These are phyloP conservation scores for Trichopoda pennipes DNA, from an alignment of 2,888 invertebrate species.

Conservation along the genomic window DNA sequence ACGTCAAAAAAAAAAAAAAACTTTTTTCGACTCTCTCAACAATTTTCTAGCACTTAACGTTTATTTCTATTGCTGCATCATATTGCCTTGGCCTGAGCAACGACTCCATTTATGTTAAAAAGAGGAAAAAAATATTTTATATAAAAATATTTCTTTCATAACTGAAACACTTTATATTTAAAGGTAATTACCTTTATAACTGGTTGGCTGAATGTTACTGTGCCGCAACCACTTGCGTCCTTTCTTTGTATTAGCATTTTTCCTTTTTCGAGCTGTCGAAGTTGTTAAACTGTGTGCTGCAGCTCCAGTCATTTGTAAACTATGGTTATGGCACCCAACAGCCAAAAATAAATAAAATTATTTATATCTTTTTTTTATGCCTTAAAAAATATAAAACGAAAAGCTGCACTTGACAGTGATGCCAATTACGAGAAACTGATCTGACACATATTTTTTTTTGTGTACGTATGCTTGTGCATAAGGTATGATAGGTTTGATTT, in stretches of 20 bases:
- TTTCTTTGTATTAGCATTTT: not conserved
- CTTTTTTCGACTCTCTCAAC: constrained; percentile 32
- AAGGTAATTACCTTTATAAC: constrained; percentile 65
- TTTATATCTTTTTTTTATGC: not conserved
- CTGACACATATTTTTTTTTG: constrained; percentile 20
- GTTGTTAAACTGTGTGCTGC: constrained; percentile 59
- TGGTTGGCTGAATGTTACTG: constrained; percentile 49
- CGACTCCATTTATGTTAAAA: constrained; percentile 13
- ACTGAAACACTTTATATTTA: constrained; percentile 59
- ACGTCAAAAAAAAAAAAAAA: constrained; percentile 46
- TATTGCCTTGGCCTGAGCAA: constrained; percentile 14
- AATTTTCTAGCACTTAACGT: constrained; percentile 64
- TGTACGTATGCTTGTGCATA: not conserved
- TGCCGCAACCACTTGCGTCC: constrained; percentile 34
- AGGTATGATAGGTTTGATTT: not conserved
- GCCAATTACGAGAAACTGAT: constrained; percentile 41
- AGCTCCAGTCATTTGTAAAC: constrained; percentile 60
- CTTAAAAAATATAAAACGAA: not conserved
- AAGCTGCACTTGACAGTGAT: constrained; percentile 43
- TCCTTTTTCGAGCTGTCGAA: constrained; percentile 38
- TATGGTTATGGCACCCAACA: constrained; percentile 47
- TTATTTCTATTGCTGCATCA: constrained; percentile 36
- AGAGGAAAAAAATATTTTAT: constrained; percentile 10
- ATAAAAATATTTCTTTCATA: constrained; percentile 31
- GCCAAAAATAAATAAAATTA: constrained; percentile 4